phyloP scores from a whole-genome alignment of 2,888 invertebrate genomes.

The Platycheirus rosarum region DNA sequence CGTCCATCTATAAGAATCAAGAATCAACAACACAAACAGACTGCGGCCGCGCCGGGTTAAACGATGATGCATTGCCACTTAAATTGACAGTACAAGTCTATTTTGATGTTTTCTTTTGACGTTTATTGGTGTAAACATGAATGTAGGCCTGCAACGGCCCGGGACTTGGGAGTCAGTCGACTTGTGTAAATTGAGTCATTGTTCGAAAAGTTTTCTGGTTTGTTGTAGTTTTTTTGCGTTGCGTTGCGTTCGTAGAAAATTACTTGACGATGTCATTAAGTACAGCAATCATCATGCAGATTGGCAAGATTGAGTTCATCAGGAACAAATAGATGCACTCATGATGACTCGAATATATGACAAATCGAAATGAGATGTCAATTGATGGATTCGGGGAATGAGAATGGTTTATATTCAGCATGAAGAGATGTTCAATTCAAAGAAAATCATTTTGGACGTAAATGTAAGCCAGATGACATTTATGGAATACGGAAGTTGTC shows the following conservation, averaged over 20 bases:
- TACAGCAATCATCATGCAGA: slow-evolving; percentile 45
- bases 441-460: neutral
- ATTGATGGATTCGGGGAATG: slow-evolving; percentile 32
- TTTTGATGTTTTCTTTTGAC: slow-evolving; percentile 63
- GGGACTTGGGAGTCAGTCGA: slow-evolving; percentile 35
- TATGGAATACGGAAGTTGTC: neutral
- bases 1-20: slow-evolving; percentile 8
- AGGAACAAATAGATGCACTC: slow-evolving; percentile 23
- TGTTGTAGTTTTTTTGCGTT: slow-evolving; percentile 3
- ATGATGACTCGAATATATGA: slow-evolving; percentile 25
- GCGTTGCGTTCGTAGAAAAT: slow-evolving; percentile 30
- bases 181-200: slow-evolving; percentile 69
- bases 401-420: slow-evolving; percentile 6
- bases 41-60: slow-evolving; percentile 61
- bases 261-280: slow-evolving; percentile 40
- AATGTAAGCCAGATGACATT: slow-evolving; percentile 21
- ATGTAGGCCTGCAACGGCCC: slow-evolving; percentile 22
- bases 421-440: neutral
- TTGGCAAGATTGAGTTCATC: slow-evolving; percentile 50
- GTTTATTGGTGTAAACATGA: slow-evolving; percentile 70
- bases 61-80: slow-evolving; percentile 72
- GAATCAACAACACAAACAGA: slow-evolving; percentile 44
- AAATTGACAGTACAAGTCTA: slow-evolving; percentile 59
- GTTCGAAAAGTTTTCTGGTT: slow-evolving; percentile 29
- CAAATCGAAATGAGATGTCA: slow-evolving; percentile 47